These are phyloP conservation scores for Pseudorasbora parva DNA, from an alignment of 2,113 vertebrate genomes.

Conservation along the genomic window DNA sequence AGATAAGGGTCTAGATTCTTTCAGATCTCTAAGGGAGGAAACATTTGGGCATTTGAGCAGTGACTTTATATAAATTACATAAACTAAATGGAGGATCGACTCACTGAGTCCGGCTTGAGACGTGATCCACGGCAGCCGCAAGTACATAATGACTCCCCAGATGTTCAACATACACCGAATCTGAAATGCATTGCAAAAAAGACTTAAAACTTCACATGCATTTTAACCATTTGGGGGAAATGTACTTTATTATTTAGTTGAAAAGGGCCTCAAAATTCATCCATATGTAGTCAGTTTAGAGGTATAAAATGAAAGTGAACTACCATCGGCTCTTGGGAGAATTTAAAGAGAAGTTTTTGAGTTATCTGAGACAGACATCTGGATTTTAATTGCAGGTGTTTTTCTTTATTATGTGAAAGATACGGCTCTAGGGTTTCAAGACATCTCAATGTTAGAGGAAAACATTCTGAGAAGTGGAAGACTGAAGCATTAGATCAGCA, in stretches of 20 bases:
- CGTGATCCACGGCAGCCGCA: conserved; percentile 76
- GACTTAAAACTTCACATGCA: too few relatives aligned
- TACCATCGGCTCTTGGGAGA: too few relatives aligned
- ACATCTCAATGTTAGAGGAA: neutral
- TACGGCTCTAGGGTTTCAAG: too few relatives aligned
- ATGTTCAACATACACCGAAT: conserved; percentile 78
- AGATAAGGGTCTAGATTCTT: neutral
- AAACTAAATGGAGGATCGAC: conserved; percentile 24
- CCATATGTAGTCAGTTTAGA: neutral
- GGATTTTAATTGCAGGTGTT: too few relatives aligned
- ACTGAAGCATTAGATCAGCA: neutral
- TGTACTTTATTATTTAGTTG: neutral
- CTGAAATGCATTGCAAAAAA: too few relatives aligned
- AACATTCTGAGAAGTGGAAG: too few relatives aligned
- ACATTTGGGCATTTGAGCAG: neutral
- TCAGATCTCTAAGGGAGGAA: neutral
- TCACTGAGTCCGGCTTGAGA: conserved; percentile 76
- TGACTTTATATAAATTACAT: neutral
- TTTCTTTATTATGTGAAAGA: too few relatives aligned
- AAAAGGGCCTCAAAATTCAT: neutral
- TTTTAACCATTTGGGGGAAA: too few relatives aligned
- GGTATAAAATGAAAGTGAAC: neutral
- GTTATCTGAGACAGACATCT: too few relatives aligned
- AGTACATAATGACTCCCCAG: conserved; percentile 77
- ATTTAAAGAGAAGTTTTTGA: too few relatives aligned